These are phyloP conservation scores for Aspiorhynchus laticeps DNA, from an alignment of 2,113 vertebrate genomes.

Conservation along the genomic window DNA sequence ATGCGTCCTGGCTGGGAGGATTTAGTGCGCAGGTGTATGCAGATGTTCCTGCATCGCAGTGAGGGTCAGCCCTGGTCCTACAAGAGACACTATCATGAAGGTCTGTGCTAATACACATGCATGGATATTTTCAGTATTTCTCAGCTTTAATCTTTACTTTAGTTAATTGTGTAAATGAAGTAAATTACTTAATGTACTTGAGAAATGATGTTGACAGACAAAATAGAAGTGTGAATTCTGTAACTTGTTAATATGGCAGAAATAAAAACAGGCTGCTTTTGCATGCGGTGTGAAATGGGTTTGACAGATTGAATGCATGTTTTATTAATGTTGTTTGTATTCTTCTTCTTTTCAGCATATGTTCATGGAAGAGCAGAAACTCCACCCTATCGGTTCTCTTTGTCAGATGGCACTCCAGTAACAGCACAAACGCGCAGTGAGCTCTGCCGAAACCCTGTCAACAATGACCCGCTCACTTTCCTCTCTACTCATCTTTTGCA, in stretches of 20 bases:
- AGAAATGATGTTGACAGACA: background rate
- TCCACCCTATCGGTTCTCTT: slow-evolving; percentile 89
- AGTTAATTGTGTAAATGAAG: background rate
- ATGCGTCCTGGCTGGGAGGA: slow-evolving; percentile 98
- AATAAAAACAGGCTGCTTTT: background rate
- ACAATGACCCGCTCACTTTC: slow-evolving; percentile 88
- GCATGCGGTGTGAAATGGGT: background rate
- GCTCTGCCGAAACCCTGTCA: slow-evolving; percentile 86
- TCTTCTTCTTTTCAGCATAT: slow-evolving; percentile 78
- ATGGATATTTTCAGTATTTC: background rate
- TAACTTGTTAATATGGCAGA: background rate
- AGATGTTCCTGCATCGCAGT: slow-evolving; percentile 91
- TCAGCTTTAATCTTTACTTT: background rate
- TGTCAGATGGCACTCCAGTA: slow-evolving; percentile 93
- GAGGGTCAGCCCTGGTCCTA: slow-evolving; percentile 94
- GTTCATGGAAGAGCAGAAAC: slow-evolving; percentile 92
- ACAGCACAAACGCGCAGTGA: slow-evolving; percentile 94
- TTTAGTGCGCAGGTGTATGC: slow-evolving; percentile 90
- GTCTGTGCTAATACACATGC: slow-evolving; percentile 65
- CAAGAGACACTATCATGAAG: slow-evolving; percentile 96
- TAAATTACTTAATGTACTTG: background rate
- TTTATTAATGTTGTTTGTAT: background rate
- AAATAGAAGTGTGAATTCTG: slow-evolving; percentile 11
- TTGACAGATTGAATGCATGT: background rate
- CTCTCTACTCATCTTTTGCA: slow-evolving; percentile 95